Evolutionary conservation across 2,797 vertebrate genomes (phyloP), one percentile per base, ranked within the genome.

Genomic region (Lagocephalus sceleratus): DNA sequence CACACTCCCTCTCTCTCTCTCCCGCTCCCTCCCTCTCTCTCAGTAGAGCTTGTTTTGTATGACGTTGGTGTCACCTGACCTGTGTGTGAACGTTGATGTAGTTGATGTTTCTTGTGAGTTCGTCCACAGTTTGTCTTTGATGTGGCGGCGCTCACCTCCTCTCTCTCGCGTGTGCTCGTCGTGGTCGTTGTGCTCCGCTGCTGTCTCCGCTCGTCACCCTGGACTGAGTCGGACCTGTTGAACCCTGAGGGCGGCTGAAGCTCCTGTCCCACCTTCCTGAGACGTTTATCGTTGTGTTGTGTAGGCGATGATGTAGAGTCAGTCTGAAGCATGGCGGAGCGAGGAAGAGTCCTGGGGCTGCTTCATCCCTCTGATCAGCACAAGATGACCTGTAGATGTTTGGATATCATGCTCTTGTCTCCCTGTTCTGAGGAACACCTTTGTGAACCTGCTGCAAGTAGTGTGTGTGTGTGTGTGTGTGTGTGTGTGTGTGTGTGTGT

Each of bases 51-150:
- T 70, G 52, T 73, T 69, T 73, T 66, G 47, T 79, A 65, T 73
- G 54, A 78, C 62, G 55, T 75, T 65, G 67, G 43, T 85, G 66
- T 78, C 60, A 75, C 11, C 52, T 20, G 57, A 69, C 58, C 64
- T 50, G 60, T 81, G 69, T 81, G 42, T 75, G 76, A 76, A 78
- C 68, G 73, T 72, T 83, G 70, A 60, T 55, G 64, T 81, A 82
- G 83, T 79, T 71, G 46, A 57, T 78, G 68, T 84, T 82, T 71
- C 82, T 87, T 44, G n/a, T 79, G 77, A 74, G 74, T 78, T 78
- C 48, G 55, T 63, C 69, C 70, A 71, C 69, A 49, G 20, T 43
- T 51, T n/a, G n/a, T n/a, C n/a, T n/a, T n/a, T n/a, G n/a, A n/a
- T n/a, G n/a, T n/a, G n/a, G n/a, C n/a, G 32, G n/a, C 52, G 49